Base-by-base conservation (phyloP, 2,888 invertebrate genomes). In the Eupithecia dodoneata region DNA sequence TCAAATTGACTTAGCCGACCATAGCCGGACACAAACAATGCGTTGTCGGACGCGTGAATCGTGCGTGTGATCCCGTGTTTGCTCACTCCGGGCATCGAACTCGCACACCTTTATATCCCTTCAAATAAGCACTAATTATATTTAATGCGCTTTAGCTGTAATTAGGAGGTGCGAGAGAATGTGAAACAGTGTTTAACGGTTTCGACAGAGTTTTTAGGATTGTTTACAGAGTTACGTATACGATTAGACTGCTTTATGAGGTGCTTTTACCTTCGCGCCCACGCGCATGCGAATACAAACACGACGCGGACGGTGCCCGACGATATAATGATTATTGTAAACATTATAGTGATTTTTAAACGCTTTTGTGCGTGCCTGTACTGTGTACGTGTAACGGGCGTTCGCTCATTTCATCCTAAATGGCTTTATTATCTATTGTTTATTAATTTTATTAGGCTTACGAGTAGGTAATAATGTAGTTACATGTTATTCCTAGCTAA, bases 151-250 rank as follows among this genome's bases (percentile, higher is more conserved):
- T 93, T 93, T 92, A 92, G 92, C 91, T 91, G 93, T 92, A 94
- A 94, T 94, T 94, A 94, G 93, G 85, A 92, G 93, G 94, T 92
- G 94, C 93, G 90, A 90, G 92, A 88, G 87, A 90, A 93, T 91
- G 90, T 89, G 90, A 89, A 93, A 89, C 93, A 92, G 92, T 87
- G 90, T 89, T 89, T 88, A 89, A 89, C 88, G 87, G 88, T 90
- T 89, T 89, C 90, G 85, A 88, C 88, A 89, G 88, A 84, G 87
- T 87, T 88, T 87, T 87, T 87, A 85, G 88, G 87, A 86, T 86
- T 90, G 91, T 92, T 92, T 91, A 91, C 88, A 85, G 82, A 83
- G 86, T 87, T 86, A 83, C 86, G 87, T 86, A 85, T 86, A 88
- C 89, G 90, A 91, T 91, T 89, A 89, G 89, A 89, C 87, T 89